These are phyloP conservation scores for Serinus canaria DNA, from an alignment of 2,113 vertebrate species.

Conservation along the genomic window DNA sequence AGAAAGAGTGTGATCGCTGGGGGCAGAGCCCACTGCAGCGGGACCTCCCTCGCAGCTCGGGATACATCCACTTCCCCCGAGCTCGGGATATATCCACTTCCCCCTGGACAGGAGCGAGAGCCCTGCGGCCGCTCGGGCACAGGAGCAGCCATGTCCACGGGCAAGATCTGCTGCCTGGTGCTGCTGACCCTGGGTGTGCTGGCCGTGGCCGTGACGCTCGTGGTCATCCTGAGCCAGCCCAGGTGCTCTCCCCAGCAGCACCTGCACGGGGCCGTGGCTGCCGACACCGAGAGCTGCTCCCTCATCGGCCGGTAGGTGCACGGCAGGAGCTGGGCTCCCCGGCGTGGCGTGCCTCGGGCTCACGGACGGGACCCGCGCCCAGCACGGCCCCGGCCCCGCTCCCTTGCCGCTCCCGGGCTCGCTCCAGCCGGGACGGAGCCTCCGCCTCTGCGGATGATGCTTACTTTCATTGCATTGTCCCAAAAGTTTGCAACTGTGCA, in stretches of 20 bases:
- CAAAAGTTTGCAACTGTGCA: not conserved
- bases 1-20: not conserved
- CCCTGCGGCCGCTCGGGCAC: not conserved
- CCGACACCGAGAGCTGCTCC: conserved; percentile 82
- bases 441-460: not conserved
- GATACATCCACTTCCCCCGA: not conserved
- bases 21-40: not conserved
- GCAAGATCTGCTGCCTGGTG: conserved; percentile 12
- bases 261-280: conserved; percentile 76
- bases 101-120: not conserved
- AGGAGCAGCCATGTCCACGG: not conserved
- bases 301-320: conserved; percentile 77
- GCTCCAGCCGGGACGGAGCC: not conserved
- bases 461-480: not conserved
- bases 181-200: not conserved
- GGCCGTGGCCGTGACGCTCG: not conserved
- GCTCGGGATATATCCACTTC: not conserved
- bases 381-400: rapidly evolving
- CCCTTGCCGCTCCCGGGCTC: not conserved
- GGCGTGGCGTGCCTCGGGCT: not conserved
- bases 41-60: not conserved
- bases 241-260: conserved; percentile 26
- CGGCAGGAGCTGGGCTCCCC: not conserved
- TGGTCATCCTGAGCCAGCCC: not conserved
- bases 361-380: not conserved